phyloP scores from a whole-genome alignment of 1,140 invertebrate genomes.

The Listronotus bonariensis region DNA sequence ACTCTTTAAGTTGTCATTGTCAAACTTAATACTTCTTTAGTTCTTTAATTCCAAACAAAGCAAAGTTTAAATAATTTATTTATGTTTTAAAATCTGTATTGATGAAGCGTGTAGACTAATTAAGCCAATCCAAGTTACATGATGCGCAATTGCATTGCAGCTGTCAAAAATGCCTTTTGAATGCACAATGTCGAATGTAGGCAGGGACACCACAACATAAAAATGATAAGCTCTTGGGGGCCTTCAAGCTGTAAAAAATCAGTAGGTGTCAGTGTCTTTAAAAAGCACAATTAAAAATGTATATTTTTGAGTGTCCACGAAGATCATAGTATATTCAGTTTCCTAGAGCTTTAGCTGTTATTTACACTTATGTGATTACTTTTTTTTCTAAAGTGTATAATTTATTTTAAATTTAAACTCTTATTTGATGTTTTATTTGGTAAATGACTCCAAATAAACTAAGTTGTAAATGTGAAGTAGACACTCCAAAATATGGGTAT shows the following conservation, averaged over 20 bases:
- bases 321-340: too few relatives aligned
- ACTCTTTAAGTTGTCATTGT: too few relatives aligned
- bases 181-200: conserved; percentile 41
- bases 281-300: neutral
- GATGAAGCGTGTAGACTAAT: conserved; percentile 29
- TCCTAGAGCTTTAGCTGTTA: too few relatives aligned
- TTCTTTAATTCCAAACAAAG: too few relatives aligned
- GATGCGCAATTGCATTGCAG: conserved; percentile 29
- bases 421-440: too few relatives aligned
- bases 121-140: conserved; percentile 40
- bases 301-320: too few relatives aligned
- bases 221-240: conserved; percentile 49
- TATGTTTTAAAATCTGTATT: conserved; percentile 25
- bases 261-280: conserved; percentile 33
- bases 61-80: too few relatives aligned
- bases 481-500: neutral
- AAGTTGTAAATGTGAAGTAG: neutral
- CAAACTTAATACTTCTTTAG: too few relatives aligned
- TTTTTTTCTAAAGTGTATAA: too few relatives aligned
- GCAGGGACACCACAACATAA: conserved; percentile 50
- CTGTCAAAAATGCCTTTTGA: conserved; percentile 45
- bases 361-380: too few relatives aligned
- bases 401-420: too few relatives aligned
- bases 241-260: conserved; percentile 48
- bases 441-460: too few relatives aligned